Evolutionary conservation across 1,140 invertebrate genomes (phyloP).

Genomic region (Lerema accius): DNA sequence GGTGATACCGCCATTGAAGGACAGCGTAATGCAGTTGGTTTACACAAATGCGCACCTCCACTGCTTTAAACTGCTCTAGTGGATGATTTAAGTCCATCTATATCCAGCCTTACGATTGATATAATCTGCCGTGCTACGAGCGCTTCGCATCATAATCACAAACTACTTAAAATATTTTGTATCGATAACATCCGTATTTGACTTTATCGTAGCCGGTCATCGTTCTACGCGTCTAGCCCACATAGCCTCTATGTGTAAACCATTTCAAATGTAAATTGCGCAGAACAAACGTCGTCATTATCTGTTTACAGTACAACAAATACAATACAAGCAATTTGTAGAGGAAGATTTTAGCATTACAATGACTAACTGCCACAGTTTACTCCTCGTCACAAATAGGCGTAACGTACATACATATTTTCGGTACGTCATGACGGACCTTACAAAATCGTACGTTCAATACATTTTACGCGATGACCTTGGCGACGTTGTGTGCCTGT

Average conservation of each 20-base stretch:
- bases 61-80: no score
- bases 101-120: no score
- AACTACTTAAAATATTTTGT: no score
- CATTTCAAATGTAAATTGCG: constrained; percentile 28
- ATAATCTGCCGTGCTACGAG: no score
- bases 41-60: no score
- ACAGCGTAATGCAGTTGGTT: no score
- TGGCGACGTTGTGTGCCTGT: neutral
- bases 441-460: constrained; percentile 26
- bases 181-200: no score
- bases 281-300: constrained; percentile 14
- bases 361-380: constrained; percentile 21
- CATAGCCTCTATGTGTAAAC: neutral
- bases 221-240: neutral
- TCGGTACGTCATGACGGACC: constrained; percentile 15
- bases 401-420: constrained; percentile 15
- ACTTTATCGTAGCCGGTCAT: constrained; percentile 1
- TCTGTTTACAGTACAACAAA: constrained; percentile 25
- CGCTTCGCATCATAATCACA: no score
- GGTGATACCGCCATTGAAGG: no score
- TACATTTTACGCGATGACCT: constrained; percentile 14
- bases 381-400: constrained; percentile 12
- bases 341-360: constrained; percentile 28
- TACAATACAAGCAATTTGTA: constrained; percentile 29
- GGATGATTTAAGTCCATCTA: no score